These are phyloP conservation scores for Reinhardtius hippoglossoides DNA, from an alignment of 2,113 vertebrate species.

Conservation along the genomic window DNA sequence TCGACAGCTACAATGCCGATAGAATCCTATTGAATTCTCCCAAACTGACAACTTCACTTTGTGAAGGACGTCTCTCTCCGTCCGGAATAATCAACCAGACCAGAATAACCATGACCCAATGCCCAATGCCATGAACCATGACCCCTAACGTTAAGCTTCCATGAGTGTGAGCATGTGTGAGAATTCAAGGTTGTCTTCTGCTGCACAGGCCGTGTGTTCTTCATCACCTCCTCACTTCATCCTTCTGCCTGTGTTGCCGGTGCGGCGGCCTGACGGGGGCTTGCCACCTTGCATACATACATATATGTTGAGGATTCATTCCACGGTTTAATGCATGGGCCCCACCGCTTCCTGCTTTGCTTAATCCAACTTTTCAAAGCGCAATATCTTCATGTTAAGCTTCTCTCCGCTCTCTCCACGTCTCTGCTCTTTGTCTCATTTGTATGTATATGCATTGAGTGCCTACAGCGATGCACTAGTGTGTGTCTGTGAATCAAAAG, in stretches of 20 bases:
- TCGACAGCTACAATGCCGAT: background rate
- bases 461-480: slow-evolving; percentile 74
- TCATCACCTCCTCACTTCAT: background rate
- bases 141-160: background rate
- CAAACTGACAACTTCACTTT: background rate
- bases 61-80: no score
- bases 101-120: no score
- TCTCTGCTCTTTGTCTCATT: slow-evolving; percentile 63
- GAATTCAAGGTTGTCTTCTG: background rate
- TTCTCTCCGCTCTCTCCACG: slow-evolving; percentile 58
- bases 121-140: no score
- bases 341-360: slow-evolving; percentile 62
- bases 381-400: slow-evolving; percentile 71
- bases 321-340: slow-evolving; percentile 46
- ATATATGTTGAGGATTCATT: slow-evolving; percentile 42
- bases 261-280: background rate
- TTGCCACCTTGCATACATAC: slow-evolving; percentile 43
- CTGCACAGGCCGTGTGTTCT: background rate
- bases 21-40: background rate
- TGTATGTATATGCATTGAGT: slow-evolving; percentile 76
- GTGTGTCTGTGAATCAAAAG: slow-evolving; percentile 64
- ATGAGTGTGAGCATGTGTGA: background rate
- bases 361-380: slow-evolving; percentile 77
- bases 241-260: slow-evolving; percentile 17
- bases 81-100: slow-evolving; percentile 13